Conservation (phyloP, 2,113 vertebrate genomes). For the Ctenodactylus gundi region DNA sequence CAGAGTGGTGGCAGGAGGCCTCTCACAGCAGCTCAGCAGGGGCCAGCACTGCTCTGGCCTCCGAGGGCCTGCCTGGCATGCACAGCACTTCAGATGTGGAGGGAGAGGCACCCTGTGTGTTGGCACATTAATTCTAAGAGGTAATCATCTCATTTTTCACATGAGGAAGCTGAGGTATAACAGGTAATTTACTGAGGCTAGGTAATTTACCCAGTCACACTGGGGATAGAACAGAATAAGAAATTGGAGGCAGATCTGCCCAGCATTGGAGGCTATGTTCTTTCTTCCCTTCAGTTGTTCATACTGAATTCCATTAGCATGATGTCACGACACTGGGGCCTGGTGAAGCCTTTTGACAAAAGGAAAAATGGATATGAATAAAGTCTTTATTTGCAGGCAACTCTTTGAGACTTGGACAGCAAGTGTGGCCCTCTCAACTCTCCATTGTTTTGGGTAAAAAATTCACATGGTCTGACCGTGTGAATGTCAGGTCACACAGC, state of each 20-base stretch:
- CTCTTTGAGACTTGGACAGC: not conserved
- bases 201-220: not conserved
- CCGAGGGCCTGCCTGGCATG: not conserved
- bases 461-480: not conserved
- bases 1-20: not conserved
- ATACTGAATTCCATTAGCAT: slow-evolving; percentile 28
- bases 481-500: not conserved
- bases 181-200: not conserved
- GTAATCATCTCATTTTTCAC: slow-evolving; percentile 8
- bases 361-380: slow-evolving; percentile 32
- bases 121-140: not conserved
- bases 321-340: not conserved
- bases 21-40: not conserved
- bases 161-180: slow-evolving; percentile 23
- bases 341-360: not conserved
- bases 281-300: slow-evolving; percentile 32
- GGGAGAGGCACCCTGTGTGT: not conserved
- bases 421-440: not conserved
- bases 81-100: not conserved
- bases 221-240: not conserved
- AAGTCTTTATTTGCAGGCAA: slow-evolving; percentile 2
- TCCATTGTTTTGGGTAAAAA: not conserved
- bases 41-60: fast-evolving
- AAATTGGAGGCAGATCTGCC: not conserved
- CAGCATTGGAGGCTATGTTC: not conserved